Conservation (phyloP, 2,797 vertebrate genomes). For the Acridotheres tristis region DNA sequence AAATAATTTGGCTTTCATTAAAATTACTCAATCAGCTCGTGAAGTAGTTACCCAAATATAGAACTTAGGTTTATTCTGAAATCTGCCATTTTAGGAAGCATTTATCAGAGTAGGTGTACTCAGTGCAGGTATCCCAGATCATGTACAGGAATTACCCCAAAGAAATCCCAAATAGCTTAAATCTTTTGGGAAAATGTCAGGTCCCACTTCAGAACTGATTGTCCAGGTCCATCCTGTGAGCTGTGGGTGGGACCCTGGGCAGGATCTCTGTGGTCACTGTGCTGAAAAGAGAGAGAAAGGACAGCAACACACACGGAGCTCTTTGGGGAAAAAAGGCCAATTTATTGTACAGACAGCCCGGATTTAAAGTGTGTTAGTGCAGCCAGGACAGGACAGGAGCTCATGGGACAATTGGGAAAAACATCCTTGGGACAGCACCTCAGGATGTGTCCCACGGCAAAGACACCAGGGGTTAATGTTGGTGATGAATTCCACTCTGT, state of each 20-base stretch:
- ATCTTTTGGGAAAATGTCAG: neutral
- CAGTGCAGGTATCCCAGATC: neutral
- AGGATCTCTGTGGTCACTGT: too few relatives aligned
- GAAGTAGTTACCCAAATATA: neutral
- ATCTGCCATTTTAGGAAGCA: neutral
- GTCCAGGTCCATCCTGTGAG: accelerated
- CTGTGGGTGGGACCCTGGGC: neutral
- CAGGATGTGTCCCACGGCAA: too few relatives aligned
- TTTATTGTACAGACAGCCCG: too few relatives aligned
- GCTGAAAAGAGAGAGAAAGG: too few relatives aligned
- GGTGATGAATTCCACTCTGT: too few relatives aligned
- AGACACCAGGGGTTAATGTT: too few relatives aligned
- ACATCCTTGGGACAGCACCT: too few relatives aligned
- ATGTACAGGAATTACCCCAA: neutral
- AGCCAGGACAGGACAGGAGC: too few relatives aligned
- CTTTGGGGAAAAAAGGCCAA: too few relatives aligned
- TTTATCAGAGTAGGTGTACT: neutral
- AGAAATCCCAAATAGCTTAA: neutral
- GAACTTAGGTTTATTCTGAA: neutral
- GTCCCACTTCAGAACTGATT: neutral
- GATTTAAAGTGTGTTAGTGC: too few relatives aligned
- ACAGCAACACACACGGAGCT: too few relatives aligned
- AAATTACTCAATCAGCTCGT: neutral
- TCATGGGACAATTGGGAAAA: too few relatives aligned
- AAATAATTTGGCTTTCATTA: neutral